Evolutionary conservation across 2,888 invertebrate genomes (phyloP).

Genomic region (Ophion slaviceki): DNA sequence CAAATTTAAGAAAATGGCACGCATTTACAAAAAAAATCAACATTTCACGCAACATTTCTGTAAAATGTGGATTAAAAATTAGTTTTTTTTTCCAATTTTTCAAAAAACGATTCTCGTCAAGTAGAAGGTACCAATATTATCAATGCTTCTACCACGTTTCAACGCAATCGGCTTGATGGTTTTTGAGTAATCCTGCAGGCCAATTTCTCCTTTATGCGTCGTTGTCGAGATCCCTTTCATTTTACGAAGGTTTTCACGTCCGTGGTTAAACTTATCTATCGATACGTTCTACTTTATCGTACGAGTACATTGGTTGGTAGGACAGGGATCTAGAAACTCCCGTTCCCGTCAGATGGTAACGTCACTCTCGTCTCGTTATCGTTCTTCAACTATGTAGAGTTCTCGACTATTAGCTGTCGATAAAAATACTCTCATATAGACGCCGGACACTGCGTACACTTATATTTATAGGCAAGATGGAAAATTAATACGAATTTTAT

Average conservation of each 20-base stretch:
- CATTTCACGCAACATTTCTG: too few species aligned
- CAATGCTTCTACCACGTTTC: too few species aligned
- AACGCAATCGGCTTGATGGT: too few species aligned
- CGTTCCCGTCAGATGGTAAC: background rate
- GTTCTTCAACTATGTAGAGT: background rate
- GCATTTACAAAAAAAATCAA: too few species aligned
- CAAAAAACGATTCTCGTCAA: too few species aligned
- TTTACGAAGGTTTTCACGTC: background rate
- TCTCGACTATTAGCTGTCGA: background rate
- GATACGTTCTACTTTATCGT: background rate
- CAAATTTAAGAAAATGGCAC: too few species aligned
- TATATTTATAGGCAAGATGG: background rate
- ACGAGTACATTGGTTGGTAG: background rate
- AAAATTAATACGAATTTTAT: background rate
- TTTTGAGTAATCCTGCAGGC: too few species aligned
- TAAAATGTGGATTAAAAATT: too few species aligned
- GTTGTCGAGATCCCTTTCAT: background rate
- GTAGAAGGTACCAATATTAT: too few species aligned
- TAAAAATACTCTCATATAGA: background rate
- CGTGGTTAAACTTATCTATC: background rate
- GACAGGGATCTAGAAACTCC: background rate
- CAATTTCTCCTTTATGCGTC: background rate
- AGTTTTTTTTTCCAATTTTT: too few species aligned
- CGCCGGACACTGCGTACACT: too few species aligned
- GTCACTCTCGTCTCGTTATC: background rate